Evolutionary conservation across 37 sponge, comb jelly and placozoan genomes (phyloP), one percentile per base, ranked within the genome.

Genomic region (Eunapius fragilis): DNA sequence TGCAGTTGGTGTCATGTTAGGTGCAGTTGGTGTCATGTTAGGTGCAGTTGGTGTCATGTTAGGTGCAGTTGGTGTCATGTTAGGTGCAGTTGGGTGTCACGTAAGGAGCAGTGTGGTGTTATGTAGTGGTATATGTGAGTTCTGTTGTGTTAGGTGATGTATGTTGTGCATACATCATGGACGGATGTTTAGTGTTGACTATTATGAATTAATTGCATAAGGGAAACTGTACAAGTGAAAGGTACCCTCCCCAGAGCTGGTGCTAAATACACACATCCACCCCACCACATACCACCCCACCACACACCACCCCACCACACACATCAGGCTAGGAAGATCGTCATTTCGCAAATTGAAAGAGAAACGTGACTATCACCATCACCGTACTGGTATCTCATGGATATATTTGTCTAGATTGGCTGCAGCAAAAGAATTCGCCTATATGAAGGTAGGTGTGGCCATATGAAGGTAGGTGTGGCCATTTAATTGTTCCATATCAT

Each of bases 301-400:
- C 80, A 80, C 69, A 68, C 80, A 68, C 26, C 5, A 26, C 11
- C 37, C 0, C 37, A 36, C 49, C 67, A 26, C 67, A 41, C 41
- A 41, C 3, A 41, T 14, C 33, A 95, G 97, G 70, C 87, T 99
- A n/a, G 99, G 99, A 0, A 75, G 99, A 25, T 93, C 90, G 14
- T 97, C 96, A 31, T 97, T 95, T 81, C 94, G 99, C 11, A 94
- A 94, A 69, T 83, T 99, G 67, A 96, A 95, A 36, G 93, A 97
- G 85, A 99, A 99, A 92, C 82, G 99, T 50, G 99, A 99, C 88
- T 99, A 99, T 79, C 91, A 95, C 24, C 77, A 86, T 3, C 94
- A 94, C 77, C 73, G 95, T 24, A 81, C 87, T 25, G 80, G 70
- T 36, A 87, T 90, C 31, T 97, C 99, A 0, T 99, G 99, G 99